Evolutionary conservation across 2,113 vertebrate genomes (phyloP), one percentile per base, ranked within the genome.

Genomic region (Pseudopipra pipra): DNA sequence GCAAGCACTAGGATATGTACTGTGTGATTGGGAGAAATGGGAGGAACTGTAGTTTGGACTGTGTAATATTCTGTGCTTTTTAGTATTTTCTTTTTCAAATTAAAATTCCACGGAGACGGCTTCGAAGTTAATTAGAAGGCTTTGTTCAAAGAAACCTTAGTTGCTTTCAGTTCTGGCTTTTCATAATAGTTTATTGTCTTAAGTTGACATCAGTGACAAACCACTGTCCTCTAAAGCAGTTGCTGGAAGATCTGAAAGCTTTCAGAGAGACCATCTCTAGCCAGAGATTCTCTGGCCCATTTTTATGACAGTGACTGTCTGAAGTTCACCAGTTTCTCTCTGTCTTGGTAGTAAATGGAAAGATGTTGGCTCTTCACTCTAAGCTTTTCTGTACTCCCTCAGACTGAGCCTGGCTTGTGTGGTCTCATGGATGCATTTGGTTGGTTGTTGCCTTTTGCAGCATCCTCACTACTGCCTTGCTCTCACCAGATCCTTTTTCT

Each of bases 361-460:
- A 65, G 70, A 19, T 55, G 20, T 18, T 39, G 46, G 41, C 20
- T 39, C 9, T 59, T 44, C 13, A 4, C 20, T 86, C 18, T 6
- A 9, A 63, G 39, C 47, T 79, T 39, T 56, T 47, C 41, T 51
- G 28, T 33, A 2, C 41, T 66, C 16, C 47, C 58, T 67, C 44
- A 46, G 6, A 16, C 35, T 5, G 2, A n/a, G 44, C 25, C 58
- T 77, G 58, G 22, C 56, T 35, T 20, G 14, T 24, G 58, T 39
- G 46, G 7, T 73, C 70, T 25, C 0, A 0, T 24, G 35, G 30
- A 3, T 85, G 55, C 2, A 3, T 12, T 55, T 49, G 80, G n/a
- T 12, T 43, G 37, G 0, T 25, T 58, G 33, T 30, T 75, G 30
- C 15, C 51, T 81, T 19, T 54, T 91, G 54, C 15, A 65, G 33